Conservation (phyloP, 2,888 invertebrate genomes). For the Leucoma salicis region DNA sequence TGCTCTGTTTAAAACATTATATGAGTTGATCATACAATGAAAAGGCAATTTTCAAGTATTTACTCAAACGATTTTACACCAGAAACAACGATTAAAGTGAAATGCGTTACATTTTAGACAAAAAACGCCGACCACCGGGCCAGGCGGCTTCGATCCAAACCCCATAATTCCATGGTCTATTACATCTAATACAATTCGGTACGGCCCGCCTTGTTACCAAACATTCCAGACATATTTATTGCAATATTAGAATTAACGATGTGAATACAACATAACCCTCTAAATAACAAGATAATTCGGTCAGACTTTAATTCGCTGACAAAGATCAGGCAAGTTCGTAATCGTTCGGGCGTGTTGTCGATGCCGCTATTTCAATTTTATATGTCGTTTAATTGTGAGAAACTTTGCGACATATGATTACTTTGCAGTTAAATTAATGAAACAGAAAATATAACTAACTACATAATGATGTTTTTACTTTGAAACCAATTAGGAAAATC, state of each 20-base stretch:
- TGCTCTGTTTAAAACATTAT: no score
- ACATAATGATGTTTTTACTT: not conserved
- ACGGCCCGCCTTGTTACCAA: constrained; percentile 74
- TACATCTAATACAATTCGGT: constrained; percentile 64
- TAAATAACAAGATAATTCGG: constrained; percentile 67
- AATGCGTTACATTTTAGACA: constrained; percentile 39
- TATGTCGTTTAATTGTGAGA: constrained; percentile 71
- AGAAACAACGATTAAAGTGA: constrained; percentile 41
- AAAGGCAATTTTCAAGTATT: constrained; percentile 18
- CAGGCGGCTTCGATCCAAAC: constrained; percentile 24
- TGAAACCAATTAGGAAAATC: not conserved
- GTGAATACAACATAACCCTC: constrained; percentile 61
- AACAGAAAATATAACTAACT: constrained; percentile 22
- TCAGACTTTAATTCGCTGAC: constrained; percentile 79
- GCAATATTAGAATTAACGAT: constrained; percentile 78
- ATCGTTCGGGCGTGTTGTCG: constrained; percentile 66
- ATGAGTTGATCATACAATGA: no score
- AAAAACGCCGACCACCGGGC: constrained; percentile 47
- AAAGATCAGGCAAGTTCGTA: constrained; percentile 68
- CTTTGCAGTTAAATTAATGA: constrained; percentile 53
- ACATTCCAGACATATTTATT: constrained; percentile 74
- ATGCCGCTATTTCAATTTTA: constrained; percentile 67
- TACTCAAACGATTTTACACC: constrained; percentile 19
- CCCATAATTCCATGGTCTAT: constrained; percentile 65
- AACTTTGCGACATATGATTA: constrained; percentile 42